A percentile compares a stretch with the other conserved stretches of the same genome.
Conservation (phyloP, 2,797 vertebrate genomes). For the Tapirus indicus region DNA sequence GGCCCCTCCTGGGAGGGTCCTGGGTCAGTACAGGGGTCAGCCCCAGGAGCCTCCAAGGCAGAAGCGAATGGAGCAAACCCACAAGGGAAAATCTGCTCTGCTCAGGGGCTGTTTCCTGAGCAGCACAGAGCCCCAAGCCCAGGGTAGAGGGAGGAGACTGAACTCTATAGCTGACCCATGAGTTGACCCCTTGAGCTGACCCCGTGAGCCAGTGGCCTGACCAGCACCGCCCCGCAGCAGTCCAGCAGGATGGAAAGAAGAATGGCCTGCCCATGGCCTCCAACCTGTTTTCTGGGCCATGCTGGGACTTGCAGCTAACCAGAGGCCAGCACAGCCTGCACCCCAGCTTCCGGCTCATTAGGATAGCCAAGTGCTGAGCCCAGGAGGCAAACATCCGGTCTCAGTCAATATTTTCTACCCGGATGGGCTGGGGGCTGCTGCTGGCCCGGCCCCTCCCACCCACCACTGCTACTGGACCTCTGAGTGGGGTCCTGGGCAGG, state of each 20-base stretch:
- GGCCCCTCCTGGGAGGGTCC: neutral
- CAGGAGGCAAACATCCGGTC: neutral
- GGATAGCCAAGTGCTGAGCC: neutral
- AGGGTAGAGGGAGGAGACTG: neutral
- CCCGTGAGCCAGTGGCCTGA: neutral
- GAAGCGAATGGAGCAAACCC: neutral
- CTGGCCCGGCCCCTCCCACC: neutral
- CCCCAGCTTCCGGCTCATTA: neutral
- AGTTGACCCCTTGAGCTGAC: constrained; percentile 27
- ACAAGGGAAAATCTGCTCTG: neutral
- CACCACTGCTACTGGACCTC: neutral
- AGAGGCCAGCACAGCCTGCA: neutral
- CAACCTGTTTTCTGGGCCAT: constrained; percentile 12
- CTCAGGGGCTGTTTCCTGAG: neutral
- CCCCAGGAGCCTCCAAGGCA: neutral
- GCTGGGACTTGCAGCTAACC: constrained; percentile 49
- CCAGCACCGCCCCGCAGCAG: neutral
- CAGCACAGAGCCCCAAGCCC: neutral
- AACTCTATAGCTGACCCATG: neutral
- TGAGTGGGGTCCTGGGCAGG: neutral
- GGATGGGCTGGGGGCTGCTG: neutral
- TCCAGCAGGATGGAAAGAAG: neutral
- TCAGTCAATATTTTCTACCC: neutral
- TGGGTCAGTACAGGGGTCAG: neutral
- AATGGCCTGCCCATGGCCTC: neutral